Percentiles rank a stretch among this genome's conserved stretches.
phyloP scores from a whole-genome alignment of 2,797 vertebrate species.

The Falco rusticolus region DNA sequence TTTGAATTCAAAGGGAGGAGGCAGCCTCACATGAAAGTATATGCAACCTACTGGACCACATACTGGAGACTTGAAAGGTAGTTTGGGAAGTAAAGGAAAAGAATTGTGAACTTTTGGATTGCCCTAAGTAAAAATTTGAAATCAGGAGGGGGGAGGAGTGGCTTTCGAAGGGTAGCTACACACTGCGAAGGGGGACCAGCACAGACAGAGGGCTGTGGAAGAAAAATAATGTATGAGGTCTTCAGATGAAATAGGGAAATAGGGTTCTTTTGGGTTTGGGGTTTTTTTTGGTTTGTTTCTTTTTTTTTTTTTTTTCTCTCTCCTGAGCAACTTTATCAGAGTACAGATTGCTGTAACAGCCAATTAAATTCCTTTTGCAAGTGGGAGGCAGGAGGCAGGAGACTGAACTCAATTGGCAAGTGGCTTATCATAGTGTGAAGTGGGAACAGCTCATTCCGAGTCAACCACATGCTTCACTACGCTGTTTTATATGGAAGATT shows the following conservation, averaged over 20 bases:
- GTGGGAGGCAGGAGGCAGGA: background rate
- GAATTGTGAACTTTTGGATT: background rate
- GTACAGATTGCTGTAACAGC: background rate
- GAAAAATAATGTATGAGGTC: background rate
- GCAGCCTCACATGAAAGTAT: background rate
- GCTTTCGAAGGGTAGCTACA: fast-evolving
- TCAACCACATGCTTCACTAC: background rate
- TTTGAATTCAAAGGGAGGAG: background rate
- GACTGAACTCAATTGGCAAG: constrained; percentile 20
- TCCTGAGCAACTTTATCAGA: background rate
- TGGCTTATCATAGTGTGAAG: background rate
- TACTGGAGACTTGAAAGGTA: background rate
- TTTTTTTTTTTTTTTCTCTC: too few relatives aligned
- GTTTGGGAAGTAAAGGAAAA: background rate
- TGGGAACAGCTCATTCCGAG: background rate
- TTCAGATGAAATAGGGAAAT: background rate
- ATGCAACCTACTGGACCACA: background rate
- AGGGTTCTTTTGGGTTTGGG: background rate
- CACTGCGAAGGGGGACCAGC: background rate
- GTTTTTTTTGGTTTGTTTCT: background rate
- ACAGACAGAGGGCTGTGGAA: background rate
- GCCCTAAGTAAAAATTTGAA: background rate
- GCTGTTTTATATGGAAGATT: background rate
- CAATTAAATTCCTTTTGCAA: constrained; percentile 29
- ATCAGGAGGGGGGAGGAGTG: background rate